Evolutionary conservation across 2,113 vertebrate genomes (phyloP).

Genomic region (Paratilapia polleni): DNA sequence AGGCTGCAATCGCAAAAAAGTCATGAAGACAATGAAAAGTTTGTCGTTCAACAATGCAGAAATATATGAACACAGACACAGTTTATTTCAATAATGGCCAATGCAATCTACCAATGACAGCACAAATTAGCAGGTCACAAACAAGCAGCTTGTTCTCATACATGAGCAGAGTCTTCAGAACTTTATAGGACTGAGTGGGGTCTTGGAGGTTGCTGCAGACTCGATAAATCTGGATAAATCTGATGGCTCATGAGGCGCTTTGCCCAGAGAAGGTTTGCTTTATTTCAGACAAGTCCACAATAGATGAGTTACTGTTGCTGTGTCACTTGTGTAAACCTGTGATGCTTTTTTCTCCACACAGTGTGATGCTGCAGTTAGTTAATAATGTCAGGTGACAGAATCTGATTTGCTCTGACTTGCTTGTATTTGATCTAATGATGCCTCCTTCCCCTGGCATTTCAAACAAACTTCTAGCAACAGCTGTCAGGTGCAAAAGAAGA

Average conservation of each 20-base stretch:
- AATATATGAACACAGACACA: too few relatives aligned
- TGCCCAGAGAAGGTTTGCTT: neutral
- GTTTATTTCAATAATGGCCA: neutral
- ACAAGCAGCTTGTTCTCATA: neutral
- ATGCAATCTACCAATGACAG: neutral
- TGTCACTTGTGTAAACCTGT: neutral
- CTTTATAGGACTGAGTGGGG: neutral
- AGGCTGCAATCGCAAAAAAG: neutral
- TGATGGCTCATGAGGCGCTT: neutral
- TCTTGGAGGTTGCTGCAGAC: neutral
- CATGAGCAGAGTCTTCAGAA: neutral
- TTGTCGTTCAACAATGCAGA: neutral
- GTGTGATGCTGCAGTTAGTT: neutral
- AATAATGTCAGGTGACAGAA: neutral
- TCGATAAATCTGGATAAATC: neutral
- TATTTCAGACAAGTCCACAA: neutral
- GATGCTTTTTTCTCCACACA: fast-evolving
- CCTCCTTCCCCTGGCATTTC: fast-evolving
- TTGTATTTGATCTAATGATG: neutral
- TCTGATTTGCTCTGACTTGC: neutral
- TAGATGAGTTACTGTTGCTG: neutral
- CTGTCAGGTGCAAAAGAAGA: neutral
- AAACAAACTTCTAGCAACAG: neutral
- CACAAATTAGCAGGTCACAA: neutral
- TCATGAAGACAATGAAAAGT: neutral